Percentiles rank a stretch among this genome's conserved stretches.
phyloP scores from a whole-genome alignment of 64 coral and sea anemone genomes.

The Actinia tenebrosa region DNA sequence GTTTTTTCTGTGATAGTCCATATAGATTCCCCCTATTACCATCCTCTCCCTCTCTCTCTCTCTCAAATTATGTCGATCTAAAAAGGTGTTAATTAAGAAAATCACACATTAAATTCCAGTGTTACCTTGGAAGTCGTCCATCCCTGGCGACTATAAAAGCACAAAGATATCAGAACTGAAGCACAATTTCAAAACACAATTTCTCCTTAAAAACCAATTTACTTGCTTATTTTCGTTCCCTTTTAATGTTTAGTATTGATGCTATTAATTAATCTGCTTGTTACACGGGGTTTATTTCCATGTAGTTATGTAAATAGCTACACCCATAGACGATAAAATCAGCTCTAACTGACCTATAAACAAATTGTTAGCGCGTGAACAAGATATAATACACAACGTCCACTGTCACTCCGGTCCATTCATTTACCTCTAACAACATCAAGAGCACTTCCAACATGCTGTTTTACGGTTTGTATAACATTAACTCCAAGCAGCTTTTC shows the following conservation, averaged over 20 bases:
- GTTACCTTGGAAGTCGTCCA: neutral
- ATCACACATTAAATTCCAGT: neutral
- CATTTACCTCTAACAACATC: neutral
- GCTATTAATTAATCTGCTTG: neutral
- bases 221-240: neutral
- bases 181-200: neutral
- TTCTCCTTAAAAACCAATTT: neutral
- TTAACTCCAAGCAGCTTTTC: neutral
- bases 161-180: neutral
- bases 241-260: neutral
- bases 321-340: neutral
- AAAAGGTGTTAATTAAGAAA: neutral
- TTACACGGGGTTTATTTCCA: neutral
- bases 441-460: neutral
- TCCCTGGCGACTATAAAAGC: neutral
- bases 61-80: neutral
- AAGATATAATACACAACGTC: neutral
- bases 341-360: neutral
- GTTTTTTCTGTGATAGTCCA: too few species aligned
- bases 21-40: too few species aligned
- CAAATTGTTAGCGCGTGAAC: neutral
- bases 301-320: neutral
- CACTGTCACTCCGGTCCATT: neutral
- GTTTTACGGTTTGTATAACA: neutral
- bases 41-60: too few species aligned